A percentile compares a stretch with the other conserved stretches of the same genome.
These are phyloP conservation scores for Hippolais icterina DNA, from an alignment of 2,113 vertebrate genomes.

Conservation along the genomic window DNA sequence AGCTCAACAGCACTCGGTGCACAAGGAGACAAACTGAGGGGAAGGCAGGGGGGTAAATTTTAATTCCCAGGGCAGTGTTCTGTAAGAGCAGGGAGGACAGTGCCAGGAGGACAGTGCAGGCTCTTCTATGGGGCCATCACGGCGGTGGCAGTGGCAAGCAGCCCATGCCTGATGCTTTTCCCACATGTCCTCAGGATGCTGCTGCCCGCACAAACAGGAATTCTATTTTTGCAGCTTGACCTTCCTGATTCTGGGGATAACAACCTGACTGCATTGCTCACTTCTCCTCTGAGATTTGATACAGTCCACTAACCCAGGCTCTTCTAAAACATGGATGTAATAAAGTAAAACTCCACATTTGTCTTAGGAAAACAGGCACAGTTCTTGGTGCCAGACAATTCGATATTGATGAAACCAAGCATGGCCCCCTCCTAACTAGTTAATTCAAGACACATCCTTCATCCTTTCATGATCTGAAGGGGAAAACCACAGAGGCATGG, in stretches of 20 bases:
- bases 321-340: background rate
- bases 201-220: background rate
- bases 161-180: background rate
- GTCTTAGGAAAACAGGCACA: background rate
- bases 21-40: background rate
- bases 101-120: background rate
- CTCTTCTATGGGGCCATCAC: too few species aligned
- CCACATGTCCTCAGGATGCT: background rate
- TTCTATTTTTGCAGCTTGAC: background rate
- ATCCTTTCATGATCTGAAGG: background rate
- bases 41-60: background rate
- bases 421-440: background rate
- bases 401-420: rapidly evolving
- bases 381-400: background rate
- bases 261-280: rapidly evolving
- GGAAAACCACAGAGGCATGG: background rate
- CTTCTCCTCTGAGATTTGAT: background rate
- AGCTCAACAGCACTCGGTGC: background rate
- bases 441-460: background rate
- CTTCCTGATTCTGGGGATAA: background rate
- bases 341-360: background rate
- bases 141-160: background rate
- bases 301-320: background rate
- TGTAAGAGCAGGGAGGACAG: background rate
- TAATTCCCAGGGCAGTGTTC: background rate